Evolutionary conservation across 2,888 invertebrate species (phyloP).

Genomic region (Machimus atricapillus): DNA sequence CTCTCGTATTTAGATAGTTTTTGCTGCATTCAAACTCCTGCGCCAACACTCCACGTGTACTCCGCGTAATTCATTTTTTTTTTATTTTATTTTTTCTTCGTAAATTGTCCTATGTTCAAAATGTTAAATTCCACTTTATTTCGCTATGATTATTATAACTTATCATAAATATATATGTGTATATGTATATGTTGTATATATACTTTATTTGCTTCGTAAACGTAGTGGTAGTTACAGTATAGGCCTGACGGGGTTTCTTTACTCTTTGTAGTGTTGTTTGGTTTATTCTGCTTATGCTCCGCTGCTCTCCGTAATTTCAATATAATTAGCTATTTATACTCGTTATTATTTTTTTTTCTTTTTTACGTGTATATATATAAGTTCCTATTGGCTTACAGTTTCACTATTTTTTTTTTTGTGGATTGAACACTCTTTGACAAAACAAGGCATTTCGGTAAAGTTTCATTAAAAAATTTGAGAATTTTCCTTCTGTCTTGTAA

Average conservation of each 20-base stretch:
- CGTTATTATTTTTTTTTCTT: background rate
- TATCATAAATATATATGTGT: constrained; percentile 33
- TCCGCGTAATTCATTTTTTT: background rate
- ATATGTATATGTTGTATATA: constrained; percentile 9
- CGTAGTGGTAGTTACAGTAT: constrained; percentile 22
- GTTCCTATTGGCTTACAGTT: constrained; percentile 40
- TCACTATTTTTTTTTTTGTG: constrained; percentile 16
- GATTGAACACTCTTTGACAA: constrained; percentile 40
- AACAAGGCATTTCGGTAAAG: constrained; percentile 39
- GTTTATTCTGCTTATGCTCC: background rate
- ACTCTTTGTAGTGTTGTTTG: constrained; percentile 35
- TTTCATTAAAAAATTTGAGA: constrained; percentile 30
- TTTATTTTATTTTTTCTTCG: background rate
- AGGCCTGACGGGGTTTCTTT: constrained; percentile 37
- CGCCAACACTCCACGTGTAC: background rate
- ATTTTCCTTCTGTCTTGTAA: constrained; percentile 18
- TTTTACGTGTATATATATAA: constrained; percentile 15
- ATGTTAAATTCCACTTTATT: constrained; percentile 29
- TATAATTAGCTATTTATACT: constrained; percentile 32
- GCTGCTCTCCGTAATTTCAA: background rate
- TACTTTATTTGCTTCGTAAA: constrained; percentile 27
- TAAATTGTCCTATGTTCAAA: constrained; percentile 33
- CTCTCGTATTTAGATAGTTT: background rate
- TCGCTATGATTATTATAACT: constrained; percentile 30
- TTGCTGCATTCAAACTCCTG: background rate